Evolutionary conservation across 2,888 invertebrate species (phyloP).

Genomic region (Apotomis capreana): DNA sequence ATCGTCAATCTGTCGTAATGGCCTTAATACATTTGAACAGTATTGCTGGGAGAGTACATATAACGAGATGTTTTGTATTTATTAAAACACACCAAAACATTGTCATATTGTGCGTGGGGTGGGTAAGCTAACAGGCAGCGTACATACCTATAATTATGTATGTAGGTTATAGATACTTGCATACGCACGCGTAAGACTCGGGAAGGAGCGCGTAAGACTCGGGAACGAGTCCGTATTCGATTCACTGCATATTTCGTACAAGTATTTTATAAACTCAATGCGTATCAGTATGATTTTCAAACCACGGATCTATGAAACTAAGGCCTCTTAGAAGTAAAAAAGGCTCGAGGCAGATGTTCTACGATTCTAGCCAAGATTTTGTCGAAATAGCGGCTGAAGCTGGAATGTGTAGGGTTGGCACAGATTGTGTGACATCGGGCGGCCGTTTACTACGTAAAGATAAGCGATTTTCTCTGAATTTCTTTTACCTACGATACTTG

Average conservation of each 20-base stretch:
- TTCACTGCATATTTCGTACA: background rate
- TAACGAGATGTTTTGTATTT: too few relatives aligned
- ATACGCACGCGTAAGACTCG: background rate
- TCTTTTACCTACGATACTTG: too few relatives aligned
- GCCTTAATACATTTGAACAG: too few relatives aligned
- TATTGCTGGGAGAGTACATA: too few relatives aligned
- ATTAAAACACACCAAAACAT: too few relatives aligned
- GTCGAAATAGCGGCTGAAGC: slow-evolving; percentile 30
- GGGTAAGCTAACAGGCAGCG: too few relatives aligned
- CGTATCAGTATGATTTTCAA: background rate
- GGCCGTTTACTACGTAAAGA: too few relatives aligned
- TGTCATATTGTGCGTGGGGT: too few relatives aligned
- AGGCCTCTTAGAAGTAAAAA: slow-evolving; percentile 2
- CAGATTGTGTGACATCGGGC: background rate
- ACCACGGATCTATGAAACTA: background rate
- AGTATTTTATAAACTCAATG: background rate
- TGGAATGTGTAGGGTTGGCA: slow-evolving; percentile 21
- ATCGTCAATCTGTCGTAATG: too few relatives aligned
- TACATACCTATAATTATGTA: too few relatives aligned
- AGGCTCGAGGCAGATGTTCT: slow-evolving; percentile 15
- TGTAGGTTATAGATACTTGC: background rate
- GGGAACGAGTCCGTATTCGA: background rate
- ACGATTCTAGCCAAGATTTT: slow-evolving; percentile 22
- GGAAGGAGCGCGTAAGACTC: background rate
- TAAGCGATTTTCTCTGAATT: too few relatives aligned